Evolutionary conservation across 2,888 invertebrate species (phyloP).

Genomic region (Sphaeridia pumilis): DNA sequence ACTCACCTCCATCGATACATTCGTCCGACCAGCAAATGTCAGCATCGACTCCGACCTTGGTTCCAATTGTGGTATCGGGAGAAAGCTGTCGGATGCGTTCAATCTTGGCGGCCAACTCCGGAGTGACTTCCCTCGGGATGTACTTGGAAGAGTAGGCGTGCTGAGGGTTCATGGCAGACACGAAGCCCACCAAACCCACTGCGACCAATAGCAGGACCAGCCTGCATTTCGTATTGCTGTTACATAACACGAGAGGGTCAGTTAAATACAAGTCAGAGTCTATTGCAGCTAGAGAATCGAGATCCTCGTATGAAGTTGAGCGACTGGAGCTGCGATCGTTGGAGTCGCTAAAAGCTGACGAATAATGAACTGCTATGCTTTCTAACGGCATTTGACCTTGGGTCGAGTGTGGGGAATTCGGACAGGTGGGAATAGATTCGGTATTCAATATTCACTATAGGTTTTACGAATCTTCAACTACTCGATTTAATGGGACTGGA

Average conservation of each 20-base stretch:
- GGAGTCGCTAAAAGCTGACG: too few species aligned
- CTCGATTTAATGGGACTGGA: too few species aligned
- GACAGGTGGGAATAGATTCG: too few species aligned
- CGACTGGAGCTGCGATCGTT: too few species aligned
- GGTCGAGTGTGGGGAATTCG: too few species aligned
- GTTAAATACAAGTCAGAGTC: too few species aligned
- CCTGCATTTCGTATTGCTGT: not conserved
- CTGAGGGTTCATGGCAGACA: not conserved
- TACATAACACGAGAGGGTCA: not conserved
- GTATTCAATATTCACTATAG: too few species aligned
- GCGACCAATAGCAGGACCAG: not conserved
- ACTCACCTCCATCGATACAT: constrained; percentile 16
- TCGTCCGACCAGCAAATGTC: constrained; percentile 15
- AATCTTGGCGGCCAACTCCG: not conserved
- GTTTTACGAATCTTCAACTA: too few species aligned
- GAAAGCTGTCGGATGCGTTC: constrained; percentile 3
- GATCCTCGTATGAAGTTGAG: too few species aligned
- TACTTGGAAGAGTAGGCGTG: not conserved
- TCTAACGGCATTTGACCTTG: too few species aligned
- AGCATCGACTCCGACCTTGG: not conserved
- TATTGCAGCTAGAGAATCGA: too few species aligned
- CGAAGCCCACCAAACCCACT: constrained; percentile 8
- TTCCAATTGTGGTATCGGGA: not conserved
- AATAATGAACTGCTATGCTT: too few species aligned
- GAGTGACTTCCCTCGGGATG: not conserved